Evolutionary conservation across 92 coral and sea anemone genomes (phyloP).

Genomic region (Heteractis magnifica): DNA sequence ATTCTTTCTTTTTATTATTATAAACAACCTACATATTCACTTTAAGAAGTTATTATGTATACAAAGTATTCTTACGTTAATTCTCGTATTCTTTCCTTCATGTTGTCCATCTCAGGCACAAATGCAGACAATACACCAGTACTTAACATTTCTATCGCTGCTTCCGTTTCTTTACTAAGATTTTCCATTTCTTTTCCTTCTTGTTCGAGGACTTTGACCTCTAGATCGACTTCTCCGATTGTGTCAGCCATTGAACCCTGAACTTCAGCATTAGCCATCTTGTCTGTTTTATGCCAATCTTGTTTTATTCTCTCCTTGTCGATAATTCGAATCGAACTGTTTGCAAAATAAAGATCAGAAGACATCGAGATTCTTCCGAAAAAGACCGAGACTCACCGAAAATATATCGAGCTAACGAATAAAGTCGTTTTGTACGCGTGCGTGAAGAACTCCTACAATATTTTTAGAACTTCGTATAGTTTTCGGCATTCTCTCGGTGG

Average conservation of each 20-base stretch:
- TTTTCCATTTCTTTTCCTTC: slow-evolving; percentile 28
- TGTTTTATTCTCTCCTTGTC: neutral
- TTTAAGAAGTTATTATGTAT: neutral
- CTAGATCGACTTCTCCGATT: slow-evolving; percentile 12
- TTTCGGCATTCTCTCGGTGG: neutral
- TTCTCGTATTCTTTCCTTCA: slow-evolving; percentile 71
- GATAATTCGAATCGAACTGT: neutral
- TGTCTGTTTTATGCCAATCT: neutral
- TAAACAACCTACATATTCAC: neutral
- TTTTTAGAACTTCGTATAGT: neutral
- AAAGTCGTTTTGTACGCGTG: too few relatives aligned
- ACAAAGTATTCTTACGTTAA: slow-evolving; percentile 65
- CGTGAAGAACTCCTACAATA: neutral
- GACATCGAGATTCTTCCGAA: neutral
- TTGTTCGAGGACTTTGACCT: slow-evolving; percentile 6
- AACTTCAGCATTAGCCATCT: slow-evolving; percentile 11
- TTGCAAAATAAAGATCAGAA: neutral
- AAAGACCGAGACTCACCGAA: neutral
- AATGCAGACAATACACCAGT: slow-evolving; percentile 75
- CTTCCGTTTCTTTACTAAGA: slow-evolving; percentile 15
- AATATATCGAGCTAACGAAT: too few relatives aligned
- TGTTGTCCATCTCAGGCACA: slow-evolving; percentile 73
- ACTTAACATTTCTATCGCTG: slow-evolving; percentile 64
- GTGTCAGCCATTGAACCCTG: neutral
- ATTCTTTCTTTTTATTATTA: too few relatives aligned